Evolutionary conservation across 1,140 invertebrate species (phyloP).

Genomic region (Zaprionus nigranus): DNA sequence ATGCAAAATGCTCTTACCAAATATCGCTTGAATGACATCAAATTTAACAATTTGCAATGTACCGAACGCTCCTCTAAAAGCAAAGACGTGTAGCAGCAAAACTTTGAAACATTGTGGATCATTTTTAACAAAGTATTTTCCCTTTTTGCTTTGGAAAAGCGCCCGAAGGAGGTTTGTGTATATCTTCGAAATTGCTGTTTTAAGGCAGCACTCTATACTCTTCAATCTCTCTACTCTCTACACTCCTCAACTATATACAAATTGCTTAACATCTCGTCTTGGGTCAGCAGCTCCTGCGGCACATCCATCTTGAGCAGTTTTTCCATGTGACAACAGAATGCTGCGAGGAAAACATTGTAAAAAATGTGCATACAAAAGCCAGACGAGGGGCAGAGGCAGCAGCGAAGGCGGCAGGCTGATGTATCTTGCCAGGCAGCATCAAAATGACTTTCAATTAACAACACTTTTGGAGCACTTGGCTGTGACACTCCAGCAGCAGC

Average conservation of each 20-base stretch:
- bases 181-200: conserved; percentile 17
- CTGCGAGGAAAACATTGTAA: conserved; percentile 19
- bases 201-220: neutral
- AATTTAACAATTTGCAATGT: neutral
- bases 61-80: neutral
- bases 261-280: conserved; percentile 29
- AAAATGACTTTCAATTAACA: conserved; percentile 72
- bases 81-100: neutral
- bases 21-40: neutral
- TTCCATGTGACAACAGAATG: conserved; percentile 20
- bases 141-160: neutral
- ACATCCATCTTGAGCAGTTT: conserved; percentile 17
- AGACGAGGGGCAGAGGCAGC: neutral
- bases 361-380: conserved; percentile 12
- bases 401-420: conserved; percentile 6
- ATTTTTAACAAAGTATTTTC: neutral
- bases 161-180: neutral
- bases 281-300: conserved; percentile 22
- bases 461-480: conserved; percentile 51
- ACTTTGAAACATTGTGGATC: neutral
- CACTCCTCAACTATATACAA: conserved; percentile 13
- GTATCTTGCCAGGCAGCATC: conserved; percentile 28
- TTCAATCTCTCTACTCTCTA: conserved; percentile 6
- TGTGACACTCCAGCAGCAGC: conserved; percentile 41
- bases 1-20: neutral